Conservation (phyloP, 2,113 vertebrate genomes). For the Platycercus adscitus region DNA sequence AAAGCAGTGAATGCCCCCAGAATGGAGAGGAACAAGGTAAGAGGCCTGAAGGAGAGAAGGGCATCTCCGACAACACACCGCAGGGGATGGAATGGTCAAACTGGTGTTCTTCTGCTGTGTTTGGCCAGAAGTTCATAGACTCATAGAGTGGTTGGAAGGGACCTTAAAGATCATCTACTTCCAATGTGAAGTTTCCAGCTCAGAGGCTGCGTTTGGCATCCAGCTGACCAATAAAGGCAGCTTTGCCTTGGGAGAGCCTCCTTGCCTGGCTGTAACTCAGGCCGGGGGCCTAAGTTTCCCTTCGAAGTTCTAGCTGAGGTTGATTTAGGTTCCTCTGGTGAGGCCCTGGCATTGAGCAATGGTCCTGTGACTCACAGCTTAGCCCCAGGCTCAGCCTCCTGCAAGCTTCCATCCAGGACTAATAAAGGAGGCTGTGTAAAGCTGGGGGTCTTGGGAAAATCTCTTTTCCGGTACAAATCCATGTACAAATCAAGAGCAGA, state of each 20-base stretch:
- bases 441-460: background rate
- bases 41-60: background rate
- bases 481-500: constrained; percentile 18
- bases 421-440: background rate
- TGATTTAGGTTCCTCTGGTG: background rate
- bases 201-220: background rate
- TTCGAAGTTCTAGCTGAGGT: background rate
- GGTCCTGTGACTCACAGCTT: background rate
- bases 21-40: fast-evolving
- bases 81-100: background rate
- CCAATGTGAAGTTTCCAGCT: background rate
- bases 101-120: too few relatives aligned
- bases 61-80: fast-evolving
- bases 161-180: background rate
- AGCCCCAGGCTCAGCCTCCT: background rate
- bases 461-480: constrained; percentile 48
- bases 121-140: background rate
- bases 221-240: background rate
- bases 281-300: background rate
- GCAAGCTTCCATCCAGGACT: background rate
- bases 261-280: background rate
- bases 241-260: background rate
- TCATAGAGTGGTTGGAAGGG: background rate
- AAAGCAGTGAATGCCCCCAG: background rate
- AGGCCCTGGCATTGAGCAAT: background rate